These are phyloP conservation scores for Latrodectus hesperus DNA, from an alignment of 2,888 invertebrate genomes.

Conservation along the genomic window DNA sequence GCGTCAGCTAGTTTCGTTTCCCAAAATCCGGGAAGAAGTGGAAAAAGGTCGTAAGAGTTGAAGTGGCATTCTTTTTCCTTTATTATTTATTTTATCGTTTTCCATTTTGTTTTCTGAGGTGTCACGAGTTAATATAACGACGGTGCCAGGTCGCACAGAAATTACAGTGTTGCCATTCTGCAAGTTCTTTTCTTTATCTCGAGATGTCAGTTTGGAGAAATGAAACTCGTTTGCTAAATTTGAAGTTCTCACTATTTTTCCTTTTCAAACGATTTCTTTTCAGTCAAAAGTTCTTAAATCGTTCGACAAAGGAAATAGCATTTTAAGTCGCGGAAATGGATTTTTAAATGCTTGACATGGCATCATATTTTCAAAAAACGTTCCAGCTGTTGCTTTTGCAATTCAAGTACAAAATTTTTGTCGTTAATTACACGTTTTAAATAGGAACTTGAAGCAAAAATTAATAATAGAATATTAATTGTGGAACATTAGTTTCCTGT, in stretches of 20 bases:
- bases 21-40: conserved; percentile 9
- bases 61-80: neutral
- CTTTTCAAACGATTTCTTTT: neutral
- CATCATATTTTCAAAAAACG: too few species aligned
- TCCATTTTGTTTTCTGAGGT: neutral
- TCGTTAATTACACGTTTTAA: too few species aligned
- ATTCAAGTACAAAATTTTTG: too few species aligned
- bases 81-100: neutral
- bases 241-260: conserved; percentile 20
- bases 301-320: neutral
- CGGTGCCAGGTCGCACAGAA: neutral
- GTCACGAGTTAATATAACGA: conserved; percentile 14
- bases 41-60: conserved; percentile 12
- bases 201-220: neutral
- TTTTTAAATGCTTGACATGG: neutral
- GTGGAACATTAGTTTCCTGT: too few species aligned
- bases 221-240: conserved; percentile 47
- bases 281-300: neutral
- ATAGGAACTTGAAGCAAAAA: too few species aligned
- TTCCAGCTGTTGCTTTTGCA: too few species aligned
- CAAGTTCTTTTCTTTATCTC: neutral
- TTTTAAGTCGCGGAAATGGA: neutral
- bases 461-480: too few species aligned
- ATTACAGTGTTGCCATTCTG: neutral
- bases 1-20: conserved; percentile 4